These are phyloP conservation scores for human DNA, from an alignment of 2,113 vertebrate species.

Conservation along the genomic window DNA sequence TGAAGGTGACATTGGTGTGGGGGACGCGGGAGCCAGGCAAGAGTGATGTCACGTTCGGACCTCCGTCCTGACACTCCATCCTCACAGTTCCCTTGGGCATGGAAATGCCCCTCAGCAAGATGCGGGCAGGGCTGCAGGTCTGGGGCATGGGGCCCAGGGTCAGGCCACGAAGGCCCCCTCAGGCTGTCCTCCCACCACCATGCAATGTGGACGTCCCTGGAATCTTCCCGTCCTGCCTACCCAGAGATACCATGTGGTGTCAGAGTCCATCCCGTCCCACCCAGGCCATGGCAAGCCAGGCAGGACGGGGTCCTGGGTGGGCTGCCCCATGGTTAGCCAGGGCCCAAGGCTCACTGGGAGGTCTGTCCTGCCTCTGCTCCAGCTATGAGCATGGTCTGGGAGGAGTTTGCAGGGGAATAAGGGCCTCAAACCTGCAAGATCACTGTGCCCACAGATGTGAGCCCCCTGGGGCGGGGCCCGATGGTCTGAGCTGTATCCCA, in stretches of 20 bases:
- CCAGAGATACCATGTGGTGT: fast-evolving
- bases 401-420: not conserved
- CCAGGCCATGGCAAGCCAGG: no score
- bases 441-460: fast-evolving
- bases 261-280: not conserved
- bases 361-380: not conserved
- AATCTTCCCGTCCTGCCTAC: not conserved
- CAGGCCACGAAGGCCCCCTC: no score
- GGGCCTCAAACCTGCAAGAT: no score
- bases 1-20: constrained; percentile 59
- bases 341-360: no score
- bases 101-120: not conserved
- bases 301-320: no score
- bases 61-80: not conserved
- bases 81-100: not conserved
- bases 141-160: not conserved
- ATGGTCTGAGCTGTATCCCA: not conserved
- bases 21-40: no score
- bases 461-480: not conserved
- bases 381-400: not conserved
- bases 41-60: no score
- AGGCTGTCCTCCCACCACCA: not conserved
- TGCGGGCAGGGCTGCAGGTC: no score
- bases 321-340: not conserved
- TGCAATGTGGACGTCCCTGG: not conserved